Conservation (phyloP, 2,113 vertebrate species). For the Tretioscincus oriximinensis region DNA sequence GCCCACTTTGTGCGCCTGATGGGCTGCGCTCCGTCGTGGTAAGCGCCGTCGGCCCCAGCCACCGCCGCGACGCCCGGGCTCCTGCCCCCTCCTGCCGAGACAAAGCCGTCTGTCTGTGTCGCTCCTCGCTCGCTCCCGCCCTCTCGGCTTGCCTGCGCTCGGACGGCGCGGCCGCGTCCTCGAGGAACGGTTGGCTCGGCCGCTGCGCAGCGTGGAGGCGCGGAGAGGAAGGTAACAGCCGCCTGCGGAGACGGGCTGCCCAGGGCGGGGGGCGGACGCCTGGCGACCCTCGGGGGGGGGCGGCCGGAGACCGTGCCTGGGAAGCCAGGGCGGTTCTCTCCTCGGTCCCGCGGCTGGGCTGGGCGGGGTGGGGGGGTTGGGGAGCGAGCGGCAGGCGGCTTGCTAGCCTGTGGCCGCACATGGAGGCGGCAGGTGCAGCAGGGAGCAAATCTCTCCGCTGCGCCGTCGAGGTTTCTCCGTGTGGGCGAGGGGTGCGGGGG, state of each 20-base stretch:
- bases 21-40: neutral
- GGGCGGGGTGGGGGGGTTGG: neutral
- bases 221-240: constrained; percentile 1
- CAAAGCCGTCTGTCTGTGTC: neutral
- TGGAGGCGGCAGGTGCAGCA: constrained; percentile 21
- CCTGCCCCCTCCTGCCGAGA: neutral
- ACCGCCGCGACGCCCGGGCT: neutral
- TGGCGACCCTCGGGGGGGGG: too few species aligned
- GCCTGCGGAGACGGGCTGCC: too few species aligned
- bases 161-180: too few species aligned
- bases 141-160: neutral
- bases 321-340: neutral
- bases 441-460: neutral
- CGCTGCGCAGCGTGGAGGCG: neutral
- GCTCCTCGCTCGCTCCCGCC: neutral
- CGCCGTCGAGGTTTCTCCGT: too few species aligned
- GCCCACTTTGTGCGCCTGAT: neutral
- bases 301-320: too few species aligned
- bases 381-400: neutral
- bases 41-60: neutral
- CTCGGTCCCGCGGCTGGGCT: neutral
- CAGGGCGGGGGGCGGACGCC: too few species aligned
- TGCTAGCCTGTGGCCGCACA: neutral
- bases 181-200: neutral
- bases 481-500: neutral